Evolutionary conservation across 92 coral and sea anemone species (phyloP), one percentile per base, ranked within the genome.

Genomic region (Paramuricea clavata): DNA sequence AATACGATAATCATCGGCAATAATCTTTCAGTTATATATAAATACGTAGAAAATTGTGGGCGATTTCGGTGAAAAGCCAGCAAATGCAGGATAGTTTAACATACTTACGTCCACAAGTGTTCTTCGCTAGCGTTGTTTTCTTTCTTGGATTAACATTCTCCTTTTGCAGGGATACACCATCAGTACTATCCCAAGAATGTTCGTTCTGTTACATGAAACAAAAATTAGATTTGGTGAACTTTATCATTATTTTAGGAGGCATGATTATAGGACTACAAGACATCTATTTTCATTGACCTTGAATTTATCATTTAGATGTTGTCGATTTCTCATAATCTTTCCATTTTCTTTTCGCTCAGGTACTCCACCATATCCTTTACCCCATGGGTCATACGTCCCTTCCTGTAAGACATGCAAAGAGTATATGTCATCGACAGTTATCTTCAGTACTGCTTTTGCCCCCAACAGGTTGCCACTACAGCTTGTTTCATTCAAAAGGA

Each of bases 101-200:
- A 12, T 33, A 79, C 98, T 89, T 89, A 95, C 98, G 92, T 83
- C 98, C 98, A 72, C 44, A 86, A 2, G 86, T 64, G 44, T 87
- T 83, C 78, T 89, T 92, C 22, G 89, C 78, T 44, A 95, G 92
- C 26, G 98, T 95, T 85, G 93, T 94, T 47, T 81, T 69, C 69
- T 89, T 95, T 69, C 84, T 89, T 47, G 93, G 65, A 78, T 71
- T 89, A 62, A 91, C 23, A 36, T 93, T 90, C 34, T 95, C 98
- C 31, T 61, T 78, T 50, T 65, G 75, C 54, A 90, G n/a, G n/a
- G n/a, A 94, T 22, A 59, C 88, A 56, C 85, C 87, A 19, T 92
- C 93, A 78, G 95, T 92, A 22, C 94, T 94, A 71, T 86, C 95
- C 8, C 94, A 95, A 0, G 94, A 92, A 19, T 86, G 81, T 52